Evolutionary conservation across 1,140 invertebrate species (phyloP), one percentile per base, ranked within the genome.

Genomic region (Galleria mellonella): DNA sequence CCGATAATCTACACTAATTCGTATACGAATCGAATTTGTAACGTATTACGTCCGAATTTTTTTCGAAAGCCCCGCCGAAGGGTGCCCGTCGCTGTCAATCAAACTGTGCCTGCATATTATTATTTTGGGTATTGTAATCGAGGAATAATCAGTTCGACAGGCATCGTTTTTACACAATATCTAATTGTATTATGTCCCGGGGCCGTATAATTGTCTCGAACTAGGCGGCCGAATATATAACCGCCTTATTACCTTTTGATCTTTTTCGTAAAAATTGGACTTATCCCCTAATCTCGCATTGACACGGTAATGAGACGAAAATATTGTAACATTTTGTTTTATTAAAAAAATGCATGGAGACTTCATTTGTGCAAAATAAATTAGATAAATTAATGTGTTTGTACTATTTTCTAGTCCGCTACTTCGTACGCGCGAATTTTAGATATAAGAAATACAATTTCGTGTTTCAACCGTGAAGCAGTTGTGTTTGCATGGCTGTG

Each of bases 261-360:
- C 57, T 62, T 75, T 72, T 70, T n/a, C 62, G 64, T 65, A 64
- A 51, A 71, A 72, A 71, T 71, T 74, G 58, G 72, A 66, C 62
- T 81, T 82, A 79, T 77, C 75, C 17, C 76, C 76, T 81, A 83
- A 83, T 83, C 76, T 83, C 69, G 62, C 72, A 83, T 83, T 83
- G 79, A 83, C 79, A 83, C 62, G 49, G 79, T 83, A 83, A 83
- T 83, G 72, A 83, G 75, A 58, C 63, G 63, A 45, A 81, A 81
- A 83, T 83, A 79, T 83, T 76, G 73, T 81, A 79, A 23, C 17
- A 23, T 23, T 23, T 23, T 23, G 6, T 23, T 23, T 23, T 64
- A 47, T 51, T 62, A 31, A 3, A 43, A 30, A 44, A 39, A 58
- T 10, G 4, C 11, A 42, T 72, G 50, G 70, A 78, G 68, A 48